Conservation (phyloP, 2,797 vertebrate genomes). For the Petrocephalus schoutedeni region DNA sequence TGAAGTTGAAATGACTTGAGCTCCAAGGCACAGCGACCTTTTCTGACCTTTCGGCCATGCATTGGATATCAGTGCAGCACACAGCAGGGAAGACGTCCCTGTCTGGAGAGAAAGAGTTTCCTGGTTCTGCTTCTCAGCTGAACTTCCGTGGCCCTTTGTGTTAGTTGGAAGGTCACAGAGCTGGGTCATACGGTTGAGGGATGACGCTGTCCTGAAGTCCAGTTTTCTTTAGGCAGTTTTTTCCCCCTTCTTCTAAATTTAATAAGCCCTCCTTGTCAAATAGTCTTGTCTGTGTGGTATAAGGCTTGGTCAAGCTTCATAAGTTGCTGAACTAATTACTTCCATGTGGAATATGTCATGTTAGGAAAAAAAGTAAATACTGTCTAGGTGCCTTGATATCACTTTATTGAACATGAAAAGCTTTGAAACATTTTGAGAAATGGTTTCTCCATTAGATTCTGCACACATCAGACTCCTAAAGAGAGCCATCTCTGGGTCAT, state of each 20-base stretch:
- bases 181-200: not conserved
- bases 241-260: not conserved
- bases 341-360: not conserved
- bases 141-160: constrained; percentile 50
- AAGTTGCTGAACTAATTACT: not conserved
- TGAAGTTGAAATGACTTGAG: not conserved
- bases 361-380: not conserved
- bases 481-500: not conserved
- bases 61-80: not conserved
- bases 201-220: not conserved
- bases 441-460: not conserved
- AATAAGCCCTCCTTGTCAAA: not conserved
- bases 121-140: not conserved
- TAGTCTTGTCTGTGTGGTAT: not conserved
- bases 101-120: not conserved
- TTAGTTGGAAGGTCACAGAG: constrained; percentile 7
- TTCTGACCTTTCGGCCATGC: not conserved
- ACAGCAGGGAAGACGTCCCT: not conserved
- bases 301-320: not conserved
- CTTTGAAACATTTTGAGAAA: not conserved
- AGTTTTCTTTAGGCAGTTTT: not conserved
- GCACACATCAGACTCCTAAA: not conserved
- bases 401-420: not conserved
- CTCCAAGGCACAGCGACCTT: not conserved
- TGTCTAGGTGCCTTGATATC: not conserved